These are phyloP conservation scores for Gymnogyps californianus DNA, from an alignment of 2,113 vertebrate species.

Conservation along the genomic window DNA sequence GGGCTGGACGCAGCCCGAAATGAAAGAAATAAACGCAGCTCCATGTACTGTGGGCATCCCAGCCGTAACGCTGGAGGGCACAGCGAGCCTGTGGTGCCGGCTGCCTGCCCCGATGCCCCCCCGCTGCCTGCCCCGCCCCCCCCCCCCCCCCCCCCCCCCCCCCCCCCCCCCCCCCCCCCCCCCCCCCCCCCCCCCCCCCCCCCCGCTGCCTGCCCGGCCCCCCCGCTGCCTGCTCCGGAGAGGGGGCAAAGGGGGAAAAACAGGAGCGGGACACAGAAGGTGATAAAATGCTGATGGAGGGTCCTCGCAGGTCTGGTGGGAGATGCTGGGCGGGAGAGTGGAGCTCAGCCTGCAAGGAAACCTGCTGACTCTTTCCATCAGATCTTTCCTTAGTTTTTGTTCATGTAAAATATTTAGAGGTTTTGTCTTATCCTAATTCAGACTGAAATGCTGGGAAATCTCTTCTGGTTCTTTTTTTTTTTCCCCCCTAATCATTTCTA, in stretches of 20 bases:
- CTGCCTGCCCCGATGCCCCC: neutral
- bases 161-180: too few relatives aligned
- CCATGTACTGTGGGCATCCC: accelerated
- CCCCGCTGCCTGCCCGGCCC: too few relatives aligned
- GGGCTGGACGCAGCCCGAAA: neutral
- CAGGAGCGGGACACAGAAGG: neutral
- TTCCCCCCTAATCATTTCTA: neutral
- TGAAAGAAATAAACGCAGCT: neutral
- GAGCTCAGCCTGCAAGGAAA: neutral
- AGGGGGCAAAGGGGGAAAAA: too few relatives aligned
- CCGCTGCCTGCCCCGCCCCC: too few relatives aligned
- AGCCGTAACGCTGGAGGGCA: neutral
- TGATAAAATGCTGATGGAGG: neutral
- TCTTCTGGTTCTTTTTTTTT: neutral
- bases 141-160: too few relatives aligned
- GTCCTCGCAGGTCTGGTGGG: neutral
- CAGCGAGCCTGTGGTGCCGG: neutral
- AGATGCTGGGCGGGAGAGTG: too few relatives aligned
- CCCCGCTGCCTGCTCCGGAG: neutral
- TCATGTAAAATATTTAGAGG: neutral
- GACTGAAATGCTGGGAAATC: neutral
- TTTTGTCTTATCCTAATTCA: neutral
- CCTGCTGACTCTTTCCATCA: neutral
- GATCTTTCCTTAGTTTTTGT: neutral
- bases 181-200: too few relatives aligned